phyloP scores from a whole-genome alignment of 2,888 invertebrate genomes.

The Actias luna region DNA sequence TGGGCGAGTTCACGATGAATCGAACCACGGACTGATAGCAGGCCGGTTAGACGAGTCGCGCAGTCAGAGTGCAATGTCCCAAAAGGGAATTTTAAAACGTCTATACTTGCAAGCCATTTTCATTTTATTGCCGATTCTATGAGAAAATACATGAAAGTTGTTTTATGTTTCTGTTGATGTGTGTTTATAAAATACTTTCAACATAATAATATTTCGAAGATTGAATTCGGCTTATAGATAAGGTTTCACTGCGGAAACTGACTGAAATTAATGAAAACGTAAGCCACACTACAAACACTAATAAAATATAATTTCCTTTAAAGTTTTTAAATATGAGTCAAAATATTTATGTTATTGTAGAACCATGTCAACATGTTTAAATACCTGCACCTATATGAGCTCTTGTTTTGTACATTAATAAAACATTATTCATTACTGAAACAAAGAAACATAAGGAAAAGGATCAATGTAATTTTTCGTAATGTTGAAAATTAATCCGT shows the following conservation, averaged over 20 bases:
- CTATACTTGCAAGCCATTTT: conserved; percentile 68
- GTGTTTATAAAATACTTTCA: neutral
- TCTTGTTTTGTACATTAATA: conserved; percentile 4
- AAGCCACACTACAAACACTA: neutral
- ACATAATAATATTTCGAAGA: neutral
- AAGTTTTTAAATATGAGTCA: neutral
- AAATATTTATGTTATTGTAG: neutral
- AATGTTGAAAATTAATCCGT: neutral
- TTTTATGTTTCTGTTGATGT: neutral
- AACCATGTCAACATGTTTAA: neutral
- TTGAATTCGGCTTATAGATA: neutral
- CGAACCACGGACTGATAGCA: conserved; percentile 74
- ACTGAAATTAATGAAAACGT: neutral
- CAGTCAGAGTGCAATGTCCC: conserved; percentile 77
- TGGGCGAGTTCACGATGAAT: conserved; percentile 70
- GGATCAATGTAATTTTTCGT: conserved; percentile 37
- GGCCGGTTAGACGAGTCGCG: conserved; percentile 80
- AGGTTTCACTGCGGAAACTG: neutral
- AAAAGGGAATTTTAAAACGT: conserved; percentile 78
- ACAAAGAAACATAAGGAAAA: conserved; percentile 51
- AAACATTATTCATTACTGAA: conserved; percentile 24
- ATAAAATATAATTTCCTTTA: neutral
- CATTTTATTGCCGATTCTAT: conserved; percentile 43
- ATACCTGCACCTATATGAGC: neutral
- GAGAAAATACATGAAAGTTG: neutral